Percentiles rank a stretch among this genome's conserved stretches.
Evolutionary conservation across 2,888 invertebrate species (phyloP).

Genomic region (Drosophila rubida): DNA sequence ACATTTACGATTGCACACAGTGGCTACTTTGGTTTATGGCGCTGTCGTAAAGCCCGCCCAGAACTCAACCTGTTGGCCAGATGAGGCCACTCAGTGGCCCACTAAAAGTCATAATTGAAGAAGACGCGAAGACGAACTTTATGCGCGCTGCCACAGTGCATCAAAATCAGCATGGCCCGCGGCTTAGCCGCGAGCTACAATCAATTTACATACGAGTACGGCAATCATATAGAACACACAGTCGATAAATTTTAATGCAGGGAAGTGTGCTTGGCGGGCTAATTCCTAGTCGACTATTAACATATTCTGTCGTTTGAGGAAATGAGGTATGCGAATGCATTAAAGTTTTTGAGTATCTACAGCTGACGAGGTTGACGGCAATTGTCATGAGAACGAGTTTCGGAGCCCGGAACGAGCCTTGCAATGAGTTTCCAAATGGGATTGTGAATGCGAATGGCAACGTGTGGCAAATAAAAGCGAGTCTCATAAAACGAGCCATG

Average conservation of each 20-base stretch:
- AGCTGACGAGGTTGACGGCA: constrained; percentile 40
- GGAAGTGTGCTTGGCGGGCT: too few relatives aligned
- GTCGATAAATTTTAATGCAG: constrained; percentile 69
- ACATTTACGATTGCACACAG: constrained; percentile 62
- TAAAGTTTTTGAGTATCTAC: constrained; percentile 60
- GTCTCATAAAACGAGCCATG: constrained; percentile 59
- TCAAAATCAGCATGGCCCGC: background rate
- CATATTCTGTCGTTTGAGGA: constrained; percentile 48
- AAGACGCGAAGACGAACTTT: constrained; percentile 51
- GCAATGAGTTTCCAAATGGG: constrained; percentile 7
- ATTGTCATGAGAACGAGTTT: constrained; percentile 31
- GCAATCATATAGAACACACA: constrained; percentile 52
- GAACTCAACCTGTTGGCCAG: constrained; percentile 42
- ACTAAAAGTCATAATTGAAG: constrained; percentile 65
- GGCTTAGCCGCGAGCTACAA: constrained; percentile 44
- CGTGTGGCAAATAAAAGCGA: constrained; percentile 66
- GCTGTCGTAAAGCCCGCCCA: constrained; percentile 45
- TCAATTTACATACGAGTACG: constrained; percentile 66
- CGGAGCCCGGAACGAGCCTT: constrained; percentile 26
- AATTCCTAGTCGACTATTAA: constrained; percentile 65
- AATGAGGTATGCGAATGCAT: constrained; percentile 53
- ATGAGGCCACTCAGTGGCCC: constrained; percentile 51
- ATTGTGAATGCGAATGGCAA: constrained; percentile 38
- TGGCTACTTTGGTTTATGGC: constrained; percentile 58
- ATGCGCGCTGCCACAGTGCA: constrained; percentile 27